Evolutionary conservation across 2,888 invertebrate genomes (phyloP).

Genomic region (Phortica magna): DNA sequence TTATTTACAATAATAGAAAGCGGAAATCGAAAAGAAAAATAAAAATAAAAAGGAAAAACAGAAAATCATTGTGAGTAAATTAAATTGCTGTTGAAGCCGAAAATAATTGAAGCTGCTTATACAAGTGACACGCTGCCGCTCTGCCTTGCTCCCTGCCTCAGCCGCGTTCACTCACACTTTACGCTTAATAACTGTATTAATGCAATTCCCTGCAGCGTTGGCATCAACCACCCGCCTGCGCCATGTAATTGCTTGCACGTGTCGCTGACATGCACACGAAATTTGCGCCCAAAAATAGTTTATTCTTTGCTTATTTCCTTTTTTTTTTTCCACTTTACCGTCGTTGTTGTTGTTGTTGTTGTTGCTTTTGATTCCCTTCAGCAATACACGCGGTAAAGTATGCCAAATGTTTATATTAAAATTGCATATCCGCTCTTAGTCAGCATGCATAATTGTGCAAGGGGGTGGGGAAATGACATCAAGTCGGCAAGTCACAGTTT

Average conservation of each 20-base stretch:
- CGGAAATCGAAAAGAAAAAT: no score
- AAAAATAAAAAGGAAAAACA: no score
- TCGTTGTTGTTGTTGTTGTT: not conserved
- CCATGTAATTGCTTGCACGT: constrained; percentile 21
- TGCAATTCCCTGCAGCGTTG: not conserved
- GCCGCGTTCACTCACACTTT: no score
- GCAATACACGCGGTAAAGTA: not conserved
- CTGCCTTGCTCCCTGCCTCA: not conserved
- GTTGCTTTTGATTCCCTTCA: not conserved
- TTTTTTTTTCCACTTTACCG: not conserved
- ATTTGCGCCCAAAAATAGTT: constrained; percentile 19
- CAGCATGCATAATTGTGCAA: not conserved
- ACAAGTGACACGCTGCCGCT: not conserved
- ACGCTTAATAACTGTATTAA: no score
- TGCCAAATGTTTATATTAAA: constrained; percentile 29
- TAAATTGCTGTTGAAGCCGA: no score
- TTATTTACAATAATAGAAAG: no score
- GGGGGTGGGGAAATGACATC: not conserved
- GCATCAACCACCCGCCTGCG: not conserved
- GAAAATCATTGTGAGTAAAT: no score
- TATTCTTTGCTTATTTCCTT: not conserved
- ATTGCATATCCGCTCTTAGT: constrained; percentile 21
- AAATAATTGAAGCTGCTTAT: no score
- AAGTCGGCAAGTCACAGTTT: not conserved
- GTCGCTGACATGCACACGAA: not conserved